Evolutionary conservation across 2,797 vertebrate genomes (phyloP).

Genomic region (Knipowitschia caucasica): DNA sequence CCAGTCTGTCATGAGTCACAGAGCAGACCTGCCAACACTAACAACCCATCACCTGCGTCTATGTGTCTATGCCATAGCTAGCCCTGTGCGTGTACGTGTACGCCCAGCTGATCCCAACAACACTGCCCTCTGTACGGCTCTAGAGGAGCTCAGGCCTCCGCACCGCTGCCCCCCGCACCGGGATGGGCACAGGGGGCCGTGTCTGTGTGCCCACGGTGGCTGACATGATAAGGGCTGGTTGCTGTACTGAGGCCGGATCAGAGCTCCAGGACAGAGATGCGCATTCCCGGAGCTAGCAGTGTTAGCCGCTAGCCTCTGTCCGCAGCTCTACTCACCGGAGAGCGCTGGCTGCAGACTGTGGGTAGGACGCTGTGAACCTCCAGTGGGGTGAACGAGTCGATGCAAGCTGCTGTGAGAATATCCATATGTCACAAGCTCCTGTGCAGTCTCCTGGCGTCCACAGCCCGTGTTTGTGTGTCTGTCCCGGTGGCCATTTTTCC

Average conservation of each 20-base stretch:
- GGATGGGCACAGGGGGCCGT: fast-evolving
- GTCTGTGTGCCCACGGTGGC: not conserved
- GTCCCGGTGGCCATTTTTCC: conserved; percentile 78
- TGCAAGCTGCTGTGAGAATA: conserved; percentile 36
- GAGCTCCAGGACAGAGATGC: conserved; percentile 17
- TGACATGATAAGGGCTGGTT: conserved; percentile 4
- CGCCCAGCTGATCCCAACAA: conserved; percentile 6
- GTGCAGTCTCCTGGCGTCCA: conserved; percentile 45
- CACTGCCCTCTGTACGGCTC: not conserved
- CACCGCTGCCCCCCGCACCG: not conserved
- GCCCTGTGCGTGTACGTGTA: not conserved
- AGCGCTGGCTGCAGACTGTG: conserved; percentile 31
- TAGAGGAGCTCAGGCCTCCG: not conserved
- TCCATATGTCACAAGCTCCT: conserved; percentile 66
- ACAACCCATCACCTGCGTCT: too few relatives aligned
- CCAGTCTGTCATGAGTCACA: too few relatives aligned
- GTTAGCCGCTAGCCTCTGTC: conserved; percentile 46
- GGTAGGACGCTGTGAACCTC: conserved; percentile 17
- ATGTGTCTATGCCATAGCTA: not conserved
- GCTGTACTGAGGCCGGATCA: conserved; percentile 5
- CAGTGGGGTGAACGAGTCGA: conserved; percentile 26
- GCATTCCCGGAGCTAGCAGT: conserved; percentile 45
- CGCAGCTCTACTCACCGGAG: conserved; percentile 49
- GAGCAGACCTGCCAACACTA: too few relatives aligned
- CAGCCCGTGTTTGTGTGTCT: conserved; percentile 48